phyloP scores from a whole-genome alignment of 2,888 invertebrate species.

The Scaptomyza parva region DNA sequence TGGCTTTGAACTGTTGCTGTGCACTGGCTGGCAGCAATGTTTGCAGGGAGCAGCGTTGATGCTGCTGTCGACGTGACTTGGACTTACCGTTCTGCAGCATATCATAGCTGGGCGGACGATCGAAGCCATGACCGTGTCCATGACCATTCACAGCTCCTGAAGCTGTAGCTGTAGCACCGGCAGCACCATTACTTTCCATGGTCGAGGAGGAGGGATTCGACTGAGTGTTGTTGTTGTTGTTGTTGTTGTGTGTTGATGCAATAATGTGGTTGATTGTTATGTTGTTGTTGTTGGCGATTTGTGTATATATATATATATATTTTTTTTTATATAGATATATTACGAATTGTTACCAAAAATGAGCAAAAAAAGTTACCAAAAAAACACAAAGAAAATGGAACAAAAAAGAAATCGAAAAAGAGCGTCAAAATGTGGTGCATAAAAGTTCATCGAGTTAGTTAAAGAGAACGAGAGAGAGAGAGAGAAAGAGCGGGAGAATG shows the following conservation, averaged over 20 bases:
- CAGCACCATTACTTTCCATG: constrained; percentile 76
- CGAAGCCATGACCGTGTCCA: constrained; percentile 53
- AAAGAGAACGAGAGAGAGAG: constrained; percentile 12
- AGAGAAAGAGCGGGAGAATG: constrained; percentile 23
- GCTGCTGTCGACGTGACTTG: constrained; percentile 84
- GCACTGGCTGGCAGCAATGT: constrained; percentile 81
- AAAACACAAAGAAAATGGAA: constrained; percentile 5
- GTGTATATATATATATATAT: constrained; percentile 29
- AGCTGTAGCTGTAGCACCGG: constrained; percentile 31
- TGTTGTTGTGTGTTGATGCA: constrained; percentile 37
- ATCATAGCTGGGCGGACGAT: constrained; percentile 84
- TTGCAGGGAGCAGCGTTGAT: constrained; percentile 83
- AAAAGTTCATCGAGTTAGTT: constrained; percentile 54
- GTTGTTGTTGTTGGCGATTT: constrained; percentile 41
- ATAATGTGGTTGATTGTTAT: constrained; percentile 35
- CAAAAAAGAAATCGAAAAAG: constrained; percentile 63
- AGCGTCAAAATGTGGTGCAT: constrained; percentile 77
- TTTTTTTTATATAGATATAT: constrained; percentile 35
- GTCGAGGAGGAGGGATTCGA: constrained; percentile 84
- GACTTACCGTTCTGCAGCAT: constrained; percentile 85
- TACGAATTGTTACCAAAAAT: constrained; percentile 69
- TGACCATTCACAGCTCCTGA: constrained; percentile 59
- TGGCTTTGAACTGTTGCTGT: constrained; percentile 80
- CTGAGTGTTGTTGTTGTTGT: constrained; percentile 59
- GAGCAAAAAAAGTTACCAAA: constrained; percentile 56